Percentiles rank a stretch among this genome's conserved stretches.
Evolutionary conservation across 2,888 invertebrate species (phyloP).

Genomic region (Chymomyza amoena): DNA sequence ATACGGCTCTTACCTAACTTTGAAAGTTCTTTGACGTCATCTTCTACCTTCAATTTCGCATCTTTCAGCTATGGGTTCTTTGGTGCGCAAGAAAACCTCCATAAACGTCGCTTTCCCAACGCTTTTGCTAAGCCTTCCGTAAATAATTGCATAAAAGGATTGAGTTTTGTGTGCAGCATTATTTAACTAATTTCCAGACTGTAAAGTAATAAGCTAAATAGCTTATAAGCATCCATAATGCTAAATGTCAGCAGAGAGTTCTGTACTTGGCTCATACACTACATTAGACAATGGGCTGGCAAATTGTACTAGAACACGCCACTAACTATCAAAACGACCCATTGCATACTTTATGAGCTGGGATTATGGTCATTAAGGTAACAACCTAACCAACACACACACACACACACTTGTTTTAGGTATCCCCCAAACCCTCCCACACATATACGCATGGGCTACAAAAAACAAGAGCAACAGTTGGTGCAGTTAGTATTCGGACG

Average conservation of each 20-base stretch:
- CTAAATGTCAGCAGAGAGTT: background rate
- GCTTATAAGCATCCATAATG: background rate
- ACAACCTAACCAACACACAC: background rate
- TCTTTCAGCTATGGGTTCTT: too few species aligned
- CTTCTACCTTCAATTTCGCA: too few species aligned
- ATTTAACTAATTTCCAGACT: background rate
- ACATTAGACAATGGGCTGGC: background rate
- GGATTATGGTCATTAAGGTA: slow-evolving; percentile 62
- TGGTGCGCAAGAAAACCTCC: too few species aligned
- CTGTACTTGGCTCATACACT: background rate
- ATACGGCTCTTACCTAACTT: too few species aligned
- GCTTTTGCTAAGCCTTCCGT: too few species aligned
- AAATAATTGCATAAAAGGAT: background rate
- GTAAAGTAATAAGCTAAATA: background rate
- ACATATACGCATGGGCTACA: background rate
- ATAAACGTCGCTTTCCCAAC: too few species aligned
- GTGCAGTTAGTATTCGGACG: slow-evolving; percentile 3
- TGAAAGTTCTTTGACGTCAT: too few species aligned
- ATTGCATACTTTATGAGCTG: slow-evolving; percentile 59
- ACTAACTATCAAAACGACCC: slow-evolving; percentile 36
- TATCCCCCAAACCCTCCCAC: background rate
- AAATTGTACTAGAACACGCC: slow-evolving; percentile 27
- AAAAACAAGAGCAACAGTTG: slow-evolving; percentile 49
- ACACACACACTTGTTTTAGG: background rate
- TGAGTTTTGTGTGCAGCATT: background rate